A percentile compares a stretch with the other conserved stretches of the same genome.
Evolutionary conservation across 2,113 vertebrate genomes (phyloP).

Genomic region (Macquaria ambigua): DNA sequence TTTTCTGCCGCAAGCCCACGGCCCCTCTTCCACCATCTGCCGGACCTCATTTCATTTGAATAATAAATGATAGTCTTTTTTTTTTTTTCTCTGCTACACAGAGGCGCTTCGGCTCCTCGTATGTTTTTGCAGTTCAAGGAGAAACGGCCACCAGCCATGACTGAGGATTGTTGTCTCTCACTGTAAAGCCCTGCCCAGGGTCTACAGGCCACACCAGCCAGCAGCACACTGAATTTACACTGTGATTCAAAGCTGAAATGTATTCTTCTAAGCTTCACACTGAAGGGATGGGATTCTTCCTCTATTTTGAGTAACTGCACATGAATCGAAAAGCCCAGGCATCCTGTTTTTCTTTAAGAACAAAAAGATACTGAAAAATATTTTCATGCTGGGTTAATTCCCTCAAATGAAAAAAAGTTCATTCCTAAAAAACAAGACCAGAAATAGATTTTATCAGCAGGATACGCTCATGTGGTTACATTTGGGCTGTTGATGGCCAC

Average conservation of each 20-base stretch:
- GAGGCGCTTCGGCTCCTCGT: constrained; percentile 60
- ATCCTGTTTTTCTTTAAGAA: constrained; percentile 78
- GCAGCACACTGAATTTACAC: constrained; percentile 46
- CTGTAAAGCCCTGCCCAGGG: constrained; percentile 55
- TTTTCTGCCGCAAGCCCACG: constrained; percentile 87
- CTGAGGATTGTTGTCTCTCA: constrained; percentile 59
- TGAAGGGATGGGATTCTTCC: constrained; percentile 48
- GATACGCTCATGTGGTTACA: constrained; percentile 63
- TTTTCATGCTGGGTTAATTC: constrained; percentile 76
- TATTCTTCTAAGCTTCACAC: constrained; percentile 53
- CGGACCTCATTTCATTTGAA: constrained; percentile 92
- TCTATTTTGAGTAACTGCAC: constrained; percentile 75
- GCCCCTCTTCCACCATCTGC: constrained; percentile 94
- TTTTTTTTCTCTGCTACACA: constrained; percentile 54
- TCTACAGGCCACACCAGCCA: constrained; percentile 56
- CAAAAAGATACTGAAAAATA: constrained; percentile 75
- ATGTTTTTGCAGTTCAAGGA: constrained; percentile 69
- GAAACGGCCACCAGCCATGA: constrained; percentile 67
- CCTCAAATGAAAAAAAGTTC: constrained; percentile 61
- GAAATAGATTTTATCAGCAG: constrained; percentile 76
- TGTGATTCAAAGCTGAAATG: constrained; percentile 63
- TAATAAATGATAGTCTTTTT: constrained; percentile 85
- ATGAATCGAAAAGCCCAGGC: constrained; percentile 67
- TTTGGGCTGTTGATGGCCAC: constrained; percentile 56
- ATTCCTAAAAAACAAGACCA: constrained; percentile 47